These are phyloP conservation scores for Bombus sylvicola DNA, from an alignment of 1,140 invertebrate genomes.

Conservation along the genomic window DNA sequence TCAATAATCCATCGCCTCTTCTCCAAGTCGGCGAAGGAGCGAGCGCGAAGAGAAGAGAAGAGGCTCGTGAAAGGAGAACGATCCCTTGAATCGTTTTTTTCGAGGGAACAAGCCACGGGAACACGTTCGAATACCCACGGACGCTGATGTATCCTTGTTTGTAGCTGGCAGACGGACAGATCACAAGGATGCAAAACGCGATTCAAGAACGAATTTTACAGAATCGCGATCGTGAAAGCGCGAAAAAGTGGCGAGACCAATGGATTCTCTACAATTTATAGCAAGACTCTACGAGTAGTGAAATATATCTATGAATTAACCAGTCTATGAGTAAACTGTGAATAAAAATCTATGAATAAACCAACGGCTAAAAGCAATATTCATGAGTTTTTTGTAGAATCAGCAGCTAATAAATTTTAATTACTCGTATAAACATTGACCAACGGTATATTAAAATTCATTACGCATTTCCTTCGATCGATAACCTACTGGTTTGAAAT, in stretches of 20 bases:
- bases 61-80: slow-evolving; percentile 48
- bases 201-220: background rate
- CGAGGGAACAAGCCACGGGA: background rate
- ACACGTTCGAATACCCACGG: background rate
- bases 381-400: too few species aligned
- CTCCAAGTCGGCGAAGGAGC: background rate
- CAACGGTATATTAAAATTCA: too few species aligned
- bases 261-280: too few species aligned
- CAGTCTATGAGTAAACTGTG: too few species aligned
- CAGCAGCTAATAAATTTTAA: too few species aligned
- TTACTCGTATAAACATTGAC: too few species aligned
- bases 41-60: background rate
- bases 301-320: too few species aligned
- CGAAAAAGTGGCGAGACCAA: background rate
- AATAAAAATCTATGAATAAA: too few species aligned
- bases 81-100: background rate
- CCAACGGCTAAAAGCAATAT: too few species aligned
- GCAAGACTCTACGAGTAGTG: too few species aligned
- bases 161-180: background rate
- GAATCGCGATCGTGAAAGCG: slow-evolving; percentile 3
- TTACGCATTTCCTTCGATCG: too few species aligned
- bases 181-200: slow-evolving; percentile 5
- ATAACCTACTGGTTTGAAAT: too few species aligned
- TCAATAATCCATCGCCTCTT: slow-evolving; percentile 60
- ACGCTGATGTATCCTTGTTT: background rate